Evolutionary conservation across 2,797 vertebrate species (phyloP).

Genomic region (Prunella strophiata): DNA sequence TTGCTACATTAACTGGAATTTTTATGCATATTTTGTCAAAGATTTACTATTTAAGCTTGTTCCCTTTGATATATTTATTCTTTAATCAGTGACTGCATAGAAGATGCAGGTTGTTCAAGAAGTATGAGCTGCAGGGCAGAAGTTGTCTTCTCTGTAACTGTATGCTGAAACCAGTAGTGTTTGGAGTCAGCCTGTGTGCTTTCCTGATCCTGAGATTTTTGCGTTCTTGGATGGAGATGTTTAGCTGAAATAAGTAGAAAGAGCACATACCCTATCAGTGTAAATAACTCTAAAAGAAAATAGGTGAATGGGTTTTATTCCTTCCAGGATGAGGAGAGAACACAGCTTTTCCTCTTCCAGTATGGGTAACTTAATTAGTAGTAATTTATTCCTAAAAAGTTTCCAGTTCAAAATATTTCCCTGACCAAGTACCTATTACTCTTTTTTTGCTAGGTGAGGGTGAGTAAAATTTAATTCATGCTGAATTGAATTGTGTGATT

Average conservation of each 20-base stretch:
- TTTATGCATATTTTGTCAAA: not conserved
- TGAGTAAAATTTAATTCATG: not conserved
- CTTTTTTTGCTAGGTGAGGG: not conserved
- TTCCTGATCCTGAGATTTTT: not conserved
- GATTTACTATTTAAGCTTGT: not conserved
- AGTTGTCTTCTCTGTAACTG: not conserved
- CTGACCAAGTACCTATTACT: not conserved
- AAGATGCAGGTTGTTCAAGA: not conserved
- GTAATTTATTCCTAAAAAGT: not conserved
- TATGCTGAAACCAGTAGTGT: not conserved
- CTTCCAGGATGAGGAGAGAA: not conserved
- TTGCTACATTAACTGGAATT: not conserved
- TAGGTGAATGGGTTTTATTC: not conserved
- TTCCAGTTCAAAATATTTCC: not conserved
- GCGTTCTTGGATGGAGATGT: not conserved
- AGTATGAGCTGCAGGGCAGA: fast-evolving
- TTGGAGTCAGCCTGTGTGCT: not conserved
- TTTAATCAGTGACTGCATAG: not conserved
- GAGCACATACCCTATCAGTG: not conserved
- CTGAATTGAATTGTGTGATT: not conserved
- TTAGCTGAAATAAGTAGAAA: not conserved
- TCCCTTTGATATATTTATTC: not conserved
- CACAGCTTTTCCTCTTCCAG: not conserved
- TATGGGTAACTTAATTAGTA: not conserved
- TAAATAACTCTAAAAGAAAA: not conserved